phyloP scores from a whole-genome alignment of 2,113 vertebrate genomes.

The Stigmatopora argus region DNA sequence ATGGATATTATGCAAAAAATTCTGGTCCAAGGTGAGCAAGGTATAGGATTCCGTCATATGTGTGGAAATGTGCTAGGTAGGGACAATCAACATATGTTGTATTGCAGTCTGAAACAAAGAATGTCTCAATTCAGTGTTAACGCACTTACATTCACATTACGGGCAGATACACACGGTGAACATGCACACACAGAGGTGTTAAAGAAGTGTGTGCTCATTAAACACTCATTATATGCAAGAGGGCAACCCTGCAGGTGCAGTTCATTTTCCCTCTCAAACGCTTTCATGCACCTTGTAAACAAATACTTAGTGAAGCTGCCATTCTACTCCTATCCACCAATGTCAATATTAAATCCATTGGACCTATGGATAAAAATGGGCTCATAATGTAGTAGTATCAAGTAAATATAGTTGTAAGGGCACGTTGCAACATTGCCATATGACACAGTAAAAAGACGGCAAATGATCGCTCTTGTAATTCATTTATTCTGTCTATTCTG shows the following conservation, averaged over 20 bases:
- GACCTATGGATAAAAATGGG: neutral
- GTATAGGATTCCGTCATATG: too few species aligned
- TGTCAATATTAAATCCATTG: neutral
- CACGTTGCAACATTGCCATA: constrained; percentile 7
- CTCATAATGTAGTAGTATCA: neutral
- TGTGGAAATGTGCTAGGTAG: constrained; percentile 7
- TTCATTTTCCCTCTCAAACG: constrained; percentile 41
- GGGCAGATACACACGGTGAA: constrained; percentile 12
- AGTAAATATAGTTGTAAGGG: neutral
- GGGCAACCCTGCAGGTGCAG: constrained; percentile 67
- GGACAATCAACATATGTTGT: constrained; percentile 49
- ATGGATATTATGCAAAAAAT: too few species aligned
- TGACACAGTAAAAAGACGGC: constrained; percentile 15
- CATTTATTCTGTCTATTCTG: constrained; percentile 32
- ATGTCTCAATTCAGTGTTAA: constrained; percentile 71
- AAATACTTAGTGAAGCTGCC: neutral
- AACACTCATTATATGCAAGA: constrained; percentile 70
- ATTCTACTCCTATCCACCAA: neutral
- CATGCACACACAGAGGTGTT: constrained; percentile 37
- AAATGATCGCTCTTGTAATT: constrained; percentile 35
- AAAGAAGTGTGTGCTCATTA: constrained; percentile 71
- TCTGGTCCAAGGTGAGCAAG: too few species aligned
- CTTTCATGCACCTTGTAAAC: neutral
- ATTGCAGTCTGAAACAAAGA: constrained; percentile 53
- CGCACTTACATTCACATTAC: constrained; percentile 20